Base-by-base conservation (phyloP, 2,113 vertebrate genomes). In the Otis tarda region DNA sequence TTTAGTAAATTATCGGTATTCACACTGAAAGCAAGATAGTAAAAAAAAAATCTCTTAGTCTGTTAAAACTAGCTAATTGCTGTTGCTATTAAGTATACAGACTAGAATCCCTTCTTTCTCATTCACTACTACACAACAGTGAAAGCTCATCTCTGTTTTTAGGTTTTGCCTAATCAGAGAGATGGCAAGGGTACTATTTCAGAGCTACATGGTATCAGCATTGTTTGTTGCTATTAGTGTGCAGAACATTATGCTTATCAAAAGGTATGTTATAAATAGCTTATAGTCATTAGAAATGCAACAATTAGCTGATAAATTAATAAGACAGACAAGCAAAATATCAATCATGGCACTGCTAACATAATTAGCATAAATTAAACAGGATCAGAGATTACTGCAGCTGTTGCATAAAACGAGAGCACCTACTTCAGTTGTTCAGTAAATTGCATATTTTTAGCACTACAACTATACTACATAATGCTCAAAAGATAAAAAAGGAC, bases 271-370 rank as follows among this genome's bases (percentile, higher is more conserved):
- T 89, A 95, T 75, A 94, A 97, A 95, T 63, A 96, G 67, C 74
- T 95, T 82, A 80, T 45, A 87, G 79, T 73, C 68, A 88, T 94
- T 95, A 90, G 80, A 94, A 97, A 96, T 88, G 68, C 78, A 96
- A 94, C 78, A 94, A 92, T 95, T 90, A 96, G 69, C 60, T 90
- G 70, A 90, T 93, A 92, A 95, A 96, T 90, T 96, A 95, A 79
- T 84, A 94, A 94, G 80, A 78, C 64, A 95, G 85, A 80, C 45
- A 96, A 95, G 71, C 33, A 95, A 96, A 95, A 92, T 92, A 96
- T 89, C 86, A 93, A 93, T 93, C 93, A 95, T 21, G 23, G 52
- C n/a, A 68, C 73, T 70, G 53, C 80, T 96, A 93, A 90, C 16
- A 50, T 49, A 88, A 94, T 93, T 85, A 90, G 35, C 88, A 94